A percentile compares a stretch with the other conserved stretches of the same genome.
Conservation (phyloP, 2,888 invertebrate species). For the Trichopoda pennipes region DNA sequence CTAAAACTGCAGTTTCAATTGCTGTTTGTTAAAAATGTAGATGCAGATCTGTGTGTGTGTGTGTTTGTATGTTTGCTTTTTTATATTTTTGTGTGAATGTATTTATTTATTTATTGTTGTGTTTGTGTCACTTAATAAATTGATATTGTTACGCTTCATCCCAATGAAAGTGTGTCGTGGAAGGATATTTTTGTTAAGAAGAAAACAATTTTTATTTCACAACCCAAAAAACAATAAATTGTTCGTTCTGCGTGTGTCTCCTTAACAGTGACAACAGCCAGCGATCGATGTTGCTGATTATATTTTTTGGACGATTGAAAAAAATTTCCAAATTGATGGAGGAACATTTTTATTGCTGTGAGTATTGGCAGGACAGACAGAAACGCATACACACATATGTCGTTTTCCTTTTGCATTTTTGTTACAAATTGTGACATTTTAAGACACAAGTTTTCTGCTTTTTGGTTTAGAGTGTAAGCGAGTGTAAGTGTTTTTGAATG, state of each 20-base stretch:
- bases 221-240: slow-evolving; percentile 38
- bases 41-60: background rate
- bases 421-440: slow-evolving; percentile 46
- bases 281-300: background rate
- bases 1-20: slow-evolving; percentile 33
- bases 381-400: slow-evolving; percentile 8
- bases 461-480: background rate
- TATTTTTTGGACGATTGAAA: slow-evolving; percentile 20
- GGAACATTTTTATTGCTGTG: slow-evolving; percentile 21
- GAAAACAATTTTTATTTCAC: slow-evolving; percentile 29
- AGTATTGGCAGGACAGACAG: slow-evolving; percentile 34
- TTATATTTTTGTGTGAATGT: too few species aligned
- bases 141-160: slow-evolving; percentile 59
- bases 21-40: slow-evolving; percentile 15
- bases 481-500: background rate
- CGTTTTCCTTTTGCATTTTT: background rate
- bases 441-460: slow-evolving; percentile 27
- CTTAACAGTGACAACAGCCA: slow-evolving; percentile 3
- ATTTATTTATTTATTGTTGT: slow-evolving; percentile 32
- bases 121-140: slow-evolving; percentile 64
- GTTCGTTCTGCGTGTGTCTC: slow-evolving; percentile 43
- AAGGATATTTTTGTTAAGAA: slow-evolving; percentile 31
- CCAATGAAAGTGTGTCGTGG: slow-evolving; percentile 5
- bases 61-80: background rate
- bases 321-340: slow-evolving; percentile 17